Base-by-base conservation (phyloP, 2,113 vertebrate genomes). In the Puffinus mauretanicus region DNA sequence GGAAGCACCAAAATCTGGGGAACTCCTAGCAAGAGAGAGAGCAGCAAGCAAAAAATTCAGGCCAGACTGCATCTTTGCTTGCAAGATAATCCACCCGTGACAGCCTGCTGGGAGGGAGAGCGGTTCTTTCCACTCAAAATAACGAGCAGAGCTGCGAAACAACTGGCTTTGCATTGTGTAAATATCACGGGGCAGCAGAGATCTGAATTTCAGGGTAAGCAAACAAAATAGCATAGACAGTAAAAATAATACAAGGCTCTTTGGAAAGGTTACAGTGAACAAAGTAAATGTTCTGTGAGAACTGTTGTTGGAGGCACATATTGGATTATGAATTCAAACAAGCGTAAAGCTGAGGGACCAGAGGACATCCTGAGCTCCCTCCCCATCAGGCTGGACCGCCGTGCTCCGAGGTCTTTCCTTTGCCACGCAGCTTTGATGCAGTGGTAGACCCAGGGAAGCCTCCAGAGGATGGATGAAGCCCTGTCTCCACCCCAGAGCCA, bases 191-290 rank as follows among this genome's bases (percentile, higher is more conserved):
- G 66, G 71, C 49, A 78, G 79, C 78, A 30, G 91, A 90, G 84
- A 70, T 29, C 46, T 13, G 62, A 44, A 38, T 61, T 79, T 72
- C 0, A 3, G 78, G n/a, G 40, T 80, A 13, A 86, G 91, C 89
- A 90, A 96, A 95, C 58, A 54, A n/a, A 62, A n/a, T 10, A 69
- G 36, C 66, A 7, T 21, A 61, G 94, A 11, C 36, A 46, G 70
- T 38, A 75, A 89, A 80, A 95, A 94, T 87, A 69, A 93, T 67
- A 13, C 60, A 29, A 32, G 81, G 84, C 58, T 87, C 86, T 77
- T 40, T 44, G 67, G 91, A 95, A 97, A 97, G 96, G 94, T 97
- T 96, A 96, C 89, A 77, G n/a, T 13, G 86, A 83, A 18, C 78
- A 94, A 86, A 86, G 94, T 86, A 95, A 97, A 97, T 95, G 91